Percentiles rank a stretch among this genome's conserved stretches.
Evolutionary conservation across 2,113 vertebrate genomes (phyloP).

Genomic region (human (Homo sapiens)): GRCh38 chr19:6879001-6879500

Average conservation of each 20-base stretch:
- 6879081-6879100: too few species aligned
- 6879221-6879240: neutral
- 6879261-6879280: neutral
- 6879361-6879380: neutral
- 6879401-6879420: neutral
- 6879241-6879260: neutral
- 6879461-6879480: too few species aligned
- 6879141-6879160: neutral
- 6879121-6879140: too few species aligned
- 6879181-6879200: neutral
- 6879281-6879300: neutral
- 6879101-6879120: too few species aligned
- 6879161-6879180: neutral
- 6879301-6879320: neutral
- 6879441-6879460: accelerated
- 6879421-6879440: neutral
- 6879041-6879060: too few species aligned
- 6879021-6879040: too few species aligned
- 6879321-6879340: neutral
- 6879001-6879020: too few species aligned
- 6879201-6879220: neutral
- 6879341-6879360: too few species aligned
- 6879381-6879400: neutral
- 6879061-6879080: too few species aligned
- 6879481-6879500: neutral